phyloP scores from a whole-genome alignment of 2,888 invertebrate genomes.

The Gari tellinella region DNA sequence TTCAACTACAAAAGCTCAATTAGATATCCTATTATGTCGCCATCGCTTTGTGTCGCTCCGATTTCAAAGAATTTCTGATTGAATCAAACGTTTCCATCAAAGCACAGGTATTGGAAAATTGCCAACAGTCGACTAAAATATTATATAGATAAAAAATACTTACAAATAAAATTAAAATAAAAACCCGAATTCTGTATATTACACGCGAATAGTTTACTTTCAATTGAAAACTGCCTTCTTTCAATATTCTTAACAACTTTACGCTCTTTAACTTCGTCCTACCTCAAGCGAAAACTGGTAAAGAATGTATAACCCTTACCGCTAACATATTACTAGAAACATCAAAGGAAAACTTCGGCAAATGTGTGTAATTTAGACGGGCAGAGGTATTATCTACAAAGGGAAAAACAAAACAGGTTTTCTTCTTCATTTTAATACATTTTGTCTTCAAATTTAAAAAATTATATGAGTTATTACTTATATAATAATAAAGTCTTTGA shows the following conservation, averaged over 20 bases:
- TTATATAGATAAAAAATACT: not conserved
- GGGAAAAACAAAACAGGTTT: conserved; percentile 40
- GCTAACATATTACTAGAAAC: conserved; percentile 63
- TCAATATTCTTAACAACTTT: too few species aligned
- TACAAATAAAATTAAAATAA: not conserved
- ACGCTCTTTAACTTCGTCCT: too few species aligned
- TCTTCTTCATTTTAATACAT: conserved; percentile 1
- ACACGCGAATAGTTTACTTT: too few species aligned
- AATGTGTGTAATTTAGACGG: conserved; percentile 75
- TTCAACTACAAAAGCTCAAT: conserved; percentile 55
- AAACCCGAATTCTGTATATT: too few species aligned
- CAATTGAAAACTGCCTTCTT: too few species aligned
- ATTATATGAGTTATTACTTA: not conserved
- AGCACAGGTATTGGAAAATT: conserved; percentile 36
- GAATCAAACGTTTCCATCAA: conserved; percentile 51
- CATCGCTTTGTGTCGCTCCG: conserved; percentile 53
- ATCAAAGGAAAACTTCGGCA: conserved; percentile 73
- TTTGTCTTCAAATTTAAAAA: not conserved
- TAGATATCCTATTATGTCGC: conserved; percentile 52
- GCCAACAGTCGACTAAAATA: conserved; percentile 21
- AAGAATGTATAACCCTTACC: conserved; percentile 47
- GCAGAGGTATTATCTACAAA: conserved; percentile 70
- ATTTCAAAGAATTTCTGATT: conserved; percentile 47
- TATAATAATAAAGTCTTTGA: conserved; percentile 44
- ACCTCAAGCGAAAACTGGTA: too few species aligned